Conservation (phyloP, 2,888 invertebrate species). For the Physocephala rufipes region DNA sequence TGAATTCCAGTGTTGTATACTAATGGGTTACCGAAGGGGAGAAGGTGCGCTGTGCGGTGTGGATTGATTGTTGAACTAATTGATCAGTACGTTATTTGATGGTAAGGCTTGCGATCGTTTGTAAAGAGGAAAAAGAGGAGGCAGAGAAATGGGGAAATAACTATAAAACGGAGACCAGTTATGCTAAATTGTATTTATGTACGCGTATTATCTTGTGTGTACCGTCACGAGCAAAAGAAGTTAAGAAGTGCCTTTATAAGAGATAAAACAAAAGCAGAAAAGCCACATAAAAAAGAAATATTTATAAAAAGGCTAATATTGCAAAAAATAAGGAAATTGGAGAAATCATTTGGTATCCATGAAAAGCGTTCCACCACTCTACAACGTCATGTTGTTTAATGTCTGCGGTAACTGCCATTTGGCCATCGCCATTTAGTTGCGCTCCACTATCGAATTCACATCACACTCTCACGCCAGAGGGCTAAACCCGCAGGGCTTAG, state of each 20-base stretch:
- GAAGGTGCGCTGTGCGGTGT: too few species aligned
- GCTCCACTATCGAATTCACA: slow-evolving; percentile 52
- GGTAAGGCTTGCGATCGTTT: too few species aligned
- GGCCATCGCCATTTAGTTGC: slow-evolving; percentile 15
- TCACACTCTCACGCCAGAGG: slow-evolving; percentile 47
- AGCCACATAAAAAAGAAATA: slow-evolving; percentile 1
- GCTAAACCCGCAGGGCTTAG: slow-evolving; percentile 41
- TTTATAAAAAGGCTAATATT: not conserved
- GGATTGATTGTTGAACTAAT: too few species aligned
- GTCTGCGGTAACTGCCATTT: slow-evolving; percentile 1
- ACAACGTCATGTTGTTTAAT: not conserved
- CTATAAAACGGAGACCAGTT: not conserved
- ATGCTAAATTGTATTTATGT: too few species aligned
- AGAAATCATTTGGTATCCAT: slow-evolving; percentile 37
- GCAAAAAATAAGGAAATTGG: slow-evolving; percentile 1
- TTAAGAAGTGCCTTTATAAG: too few species aligned
- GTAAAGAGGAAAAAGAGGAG: not conserved
- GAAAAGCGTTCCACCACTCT: slow-evolving; percentile 24
- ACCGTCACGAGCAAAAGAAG: too few species aligned
- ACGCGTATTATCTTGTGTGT: too few species aligned
- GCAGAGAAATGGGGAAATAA: not conserved
- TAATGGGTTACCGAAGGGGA: too few species aligned
- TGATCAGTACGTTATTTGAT: too few species aligned
- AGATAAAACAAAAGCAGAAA: too few species aligned
- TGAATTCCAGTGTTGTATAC: too few species aligned